Evolutionary conservation across 2,797 vertebrate genomes (phyloP).

Genomic region (Thripadectes ignobilis): DNA sequence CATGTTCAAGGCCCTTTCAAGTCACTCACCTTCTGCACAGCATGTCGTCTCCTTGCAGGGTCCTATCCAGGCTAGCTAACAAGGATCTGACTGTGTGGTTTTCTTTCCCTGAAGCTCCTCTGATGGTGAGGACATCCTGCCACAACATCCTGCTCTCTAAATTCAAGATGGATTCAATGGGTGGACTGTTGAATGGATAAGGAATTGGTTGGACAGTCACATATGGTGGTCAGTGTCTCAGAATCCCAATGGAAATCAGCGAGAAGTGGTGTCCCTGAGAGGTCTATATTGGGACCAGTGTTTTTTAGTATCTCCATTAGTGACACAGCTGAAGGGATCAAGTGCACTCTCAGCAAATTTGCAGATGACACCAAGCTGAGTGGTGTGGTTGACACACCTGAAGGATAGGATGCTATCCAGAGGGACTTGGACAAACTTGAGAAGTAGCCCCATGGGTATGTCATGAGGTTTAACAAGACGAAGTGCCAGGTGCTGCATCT

Average conservation of each 20-base stretch:
- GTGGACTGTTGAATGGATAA: not conserved
- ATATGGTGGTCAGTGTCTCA: not conserved
- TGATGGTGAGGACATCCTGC: not conserved
- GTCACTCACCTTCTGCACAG: not conserved
- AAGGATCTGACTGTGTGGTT: not conserved
- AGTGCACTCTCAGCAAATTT: not conserved
- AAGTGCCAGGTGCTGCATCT: not conserved
- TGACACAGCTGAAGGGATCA: not conserved
- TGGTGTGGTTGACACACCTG: not conserved
- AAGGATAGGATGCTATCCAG: not conserved
- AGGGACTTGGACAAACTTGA: not conserved
- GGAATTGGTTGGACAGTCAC: not conserved
- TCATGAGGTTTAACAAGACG: not conserved
- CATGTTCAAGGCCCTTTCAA: not conserved
- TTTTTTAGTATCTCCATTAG: not conserved
- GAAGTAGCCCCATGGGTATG: not conserved
- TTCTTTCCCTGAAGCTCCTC: not conserved
- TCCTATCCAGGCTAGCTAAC: accelerated
- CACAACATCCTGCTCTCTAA: not conserved
- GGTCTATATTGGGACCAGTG: accelerated
- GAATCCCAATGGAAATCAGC: not conserved
- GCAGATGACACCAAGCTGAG: not conserved
- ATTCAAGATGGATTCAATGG: not conserved
- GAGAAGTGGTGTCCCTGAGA: too few species aligned
- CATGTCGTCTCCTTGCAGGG: not conserved